These are phyloP conservation scores for Punctoribates punctum DNA, from an alignment of 2,888 invertebrate genomes.

Conservation along the genomic window DNA sequence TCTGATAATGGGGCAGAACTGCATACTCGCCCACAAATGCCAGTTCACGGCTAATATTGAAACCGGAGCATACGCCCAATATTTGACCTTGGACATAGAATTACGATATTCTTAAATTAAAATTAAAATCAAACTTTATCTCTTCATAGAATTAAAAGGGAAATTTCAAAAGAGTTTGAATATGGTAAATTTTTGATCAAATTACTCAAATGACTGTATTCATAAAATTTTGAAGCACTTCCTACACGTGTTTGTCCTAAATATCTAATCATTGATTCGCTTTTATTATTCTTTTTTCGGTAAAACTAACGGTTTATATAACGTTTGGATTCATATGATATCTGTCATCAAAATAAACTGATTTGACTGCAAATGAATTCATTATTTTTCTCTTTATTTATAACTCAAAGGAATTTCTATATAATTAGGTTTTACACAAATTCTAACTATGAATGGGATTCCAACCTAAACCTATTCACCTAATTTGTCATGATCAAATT, in stretches of 20 bases:
- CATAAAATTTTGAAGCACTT: no score
- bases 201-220: background rate
- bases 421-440: no score
- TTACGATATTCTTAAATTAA: background rate
- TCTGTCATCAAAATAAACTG: background rate
- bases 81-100: slow-evolving; percentile 19
- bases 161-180: background rate
- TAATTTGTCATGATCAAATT: no score
- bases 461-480: no score
- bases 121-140: background rate
- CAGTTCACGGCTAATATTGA: slow-evolving; percentile 18
- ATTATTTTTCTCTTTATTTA: background rate
- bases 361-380: background rate
- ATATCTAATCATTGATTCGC: background rate
- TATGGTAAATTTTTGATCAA: background rate
- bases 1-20: slow-evolving; percentile 37
- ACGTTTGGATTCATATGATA: no score
- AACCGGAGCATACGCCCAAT: slow-evolving; percentile 39
- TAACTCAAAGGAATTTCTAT: no score
- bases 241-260: no score
- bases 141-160: background rate
- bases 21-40: slow-evolving; percentile 41
- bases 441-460: no score
- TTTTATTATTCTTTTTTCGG: background rate
- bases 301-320: background rate